phyloP scores from a whole-genome alignment of 2,888 invertebrate species.

The Therioaphis trifolii region DNA sequence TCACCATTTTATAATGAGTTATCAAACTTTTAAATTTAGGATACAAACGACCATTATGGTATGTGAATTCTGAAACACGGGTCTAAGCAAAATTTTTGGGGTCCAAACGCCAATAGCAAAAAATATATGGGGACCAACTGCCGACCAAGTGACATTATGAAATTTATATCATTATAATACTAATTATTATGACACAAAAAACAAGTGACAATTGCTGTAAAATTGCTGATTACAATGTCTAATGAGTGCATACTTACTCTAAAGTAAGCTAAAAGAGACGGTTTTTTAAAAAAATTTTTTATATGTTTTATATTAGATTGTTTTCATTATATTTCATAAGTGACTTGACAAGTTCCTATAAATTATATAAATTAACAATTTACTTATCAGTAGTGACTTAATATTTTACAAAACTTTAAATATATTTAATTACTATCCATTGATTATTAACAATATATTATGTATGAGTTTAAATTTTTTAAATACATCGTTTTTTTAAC shows the following conservation, averaged over 20 bases:
- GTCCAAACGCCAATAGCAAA: no score
- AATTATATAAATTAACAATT: not conserved
- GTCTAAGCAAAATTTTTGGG: no score
- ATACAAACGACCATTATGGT: no score
- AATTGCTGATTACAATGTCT: not conserved
- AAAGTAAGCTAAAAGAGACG: conserved; percentile 7
- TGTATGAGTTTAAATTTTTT: not conserved
- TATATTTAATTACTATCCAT: conserved; percentile 14
- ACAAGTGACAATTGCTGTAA: no score
- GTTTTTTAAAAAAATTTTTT: not conserved
- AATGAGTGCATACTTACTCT: not conserved
- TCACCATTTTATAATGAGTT: no score
- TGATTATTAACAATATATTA: conserved; percentile 10
- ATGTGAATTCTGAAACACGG: no score
- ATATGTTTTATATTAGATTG: not conserved
- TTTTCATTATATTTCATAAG: conserved; percentile 6
- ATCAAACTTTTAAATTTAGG: no score
- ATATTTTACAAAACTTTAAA: not conserved
- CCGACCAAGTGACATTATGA: no score
- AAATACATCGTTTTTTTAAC: not conserved
- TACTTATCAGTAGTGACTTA: not conserved
- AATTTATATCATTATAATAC: no score
- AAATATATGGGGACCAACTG: no score
- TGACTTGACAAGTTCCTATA: conserved; percentile 5
- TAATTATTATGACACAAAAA: no score